Conservation (phyloP, 2,888 invertebrate genomes). For the Acronicta psi region DNA sequence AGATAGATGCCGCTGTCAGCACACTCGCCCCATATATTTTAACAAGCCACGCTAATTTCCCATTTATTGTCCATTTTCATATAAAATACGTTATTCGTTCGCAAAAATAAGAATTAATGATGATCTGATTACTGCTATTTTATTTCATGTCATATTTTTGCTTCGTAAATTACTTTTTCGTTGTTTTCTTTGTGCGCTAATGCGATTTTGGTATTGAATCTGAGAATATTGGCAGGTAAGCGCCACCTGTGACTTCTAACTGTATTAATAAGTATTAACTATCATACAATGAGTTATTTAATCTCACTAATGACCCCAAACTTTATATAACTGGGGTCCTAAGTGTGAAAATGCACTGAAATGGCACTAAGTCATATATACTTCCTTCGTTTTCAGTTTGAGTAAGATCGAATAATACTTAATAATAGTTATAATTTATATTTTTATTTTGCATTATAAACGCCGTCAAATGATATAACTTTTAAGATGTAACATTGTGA, state of each 20-base stretch:
- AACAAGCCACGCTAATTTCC: conserved; percentile 66
- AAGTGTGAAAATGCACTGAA: too few relatives aligned
- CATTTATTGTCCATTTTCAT: conserved; percentile 57
- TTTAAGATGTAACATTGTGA: too few relatives aligned
- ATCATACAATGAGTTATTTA: conserved; percentile 1
- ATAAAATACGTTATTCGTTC: conserved; percentile 47
- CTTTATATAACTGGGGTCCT: background rate
- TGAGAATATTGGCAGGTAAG: conserved; percentile 4
- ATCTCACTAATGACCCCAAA: background rate
- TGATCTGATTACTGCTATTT: conserved; percentile 48
- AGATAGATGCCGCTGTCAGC: conserved; percentile 70
- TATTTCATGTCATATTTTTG: conserved; percentile 51
- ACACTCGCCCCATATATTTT: conserved; percentile 72
- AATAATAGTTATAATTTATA: too few relatives aligned
- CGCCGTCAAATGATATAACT: too few relatives aligned
- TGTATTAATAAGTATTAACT: conserved; percentile 1
- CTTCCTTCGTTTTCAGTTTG: too few relatives aligned
- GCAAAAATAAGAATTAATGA: conserved; percentile 54
- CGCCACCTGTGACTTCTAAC: conserved; percentile 39
- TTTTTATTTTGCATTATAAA: too few relatives aligned
- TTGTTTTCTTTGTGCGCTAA: conserved; percentile 33
- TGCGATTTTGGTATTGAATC: conserved; percentile 42
- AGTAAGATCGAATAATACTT: too few relatives aligned
- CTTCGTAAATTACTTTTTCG: conserved; percentile 45
- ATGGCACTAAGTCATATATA: too few relatives aligned